Percentiles rank a stretch among this genome's conserved stretches.
Evolutionary conservation across 2,888 invertebrate species (phyloP).

Genomic region (Steinernema scapterisci): DNA sequence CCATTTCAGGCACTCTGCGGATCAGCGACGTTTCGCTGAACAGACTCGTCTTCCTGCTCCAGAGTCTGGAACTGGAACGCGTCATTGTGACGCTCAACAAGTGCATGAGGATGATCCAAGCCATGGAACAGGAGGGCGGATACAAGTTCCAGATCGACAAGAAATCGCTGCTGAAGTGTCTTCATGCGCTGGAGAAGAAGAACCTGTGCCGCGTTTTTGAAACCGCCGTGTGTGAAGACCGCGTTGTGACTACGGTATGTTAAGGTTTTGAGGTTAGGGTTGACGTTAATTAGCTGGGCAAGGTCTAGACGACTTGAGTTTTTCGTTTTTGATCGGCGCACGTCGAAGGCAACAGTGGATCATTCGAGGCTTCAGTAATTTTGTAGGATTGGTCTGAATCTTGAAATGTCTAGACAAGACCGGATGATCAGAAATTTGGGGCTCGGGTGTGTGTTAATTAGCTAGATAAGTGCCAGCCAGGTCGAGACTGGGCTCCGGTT

Average conservation of each 20-base stretch:
- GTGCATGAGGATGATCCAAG: constrained; percentile 47
- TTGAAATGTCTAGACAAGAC: not conserved
- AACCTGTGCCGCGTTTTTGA: constrained; percentile 43
- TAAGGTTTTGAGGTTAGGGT: not conserved
- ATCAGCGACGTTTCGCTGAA: constrained; percentile 59
- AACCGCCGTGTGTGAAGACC: constrained; percentile 39
- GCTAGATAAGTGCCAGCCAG: too few relatives aligned
- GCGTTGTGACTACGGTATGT: constrained; percentile 44
- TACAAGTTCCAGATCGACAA: constrained; percentile 62
- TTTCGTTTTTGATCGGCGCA: too few relatives aligned
- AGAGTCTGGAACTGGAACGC: constrained; percentile 38
- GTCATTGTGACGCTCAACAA: constrained; percentile 55
- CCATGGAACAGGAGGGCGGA: constrained; percentile 51
- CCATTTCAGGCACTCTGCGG: constrained; percentile 53
- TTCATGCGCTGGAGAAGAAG: constrained; percentile 51
- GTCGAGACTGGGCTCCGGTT: too few relatives aligned
- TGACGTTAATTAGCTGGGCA: too few relatives aligned
- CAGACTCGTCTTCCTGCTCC: constrained; percentile 48
- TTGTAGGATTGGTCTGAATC: not conserved
- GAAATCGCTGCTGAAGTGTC: constrained; percentile 59
- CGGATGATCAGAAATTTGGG: not conserved
- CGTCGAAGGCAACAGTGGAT: too few relatives aligned
- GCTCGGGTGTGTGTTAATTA: not conserved
- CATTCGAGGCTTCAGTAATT: too few relatives aligned
- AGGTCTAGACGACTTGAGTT: too few relatives aligned